Percentiles rank a stretch among this genome's conserved stretches.
These are phyloP conservation scores for Halcyon leucocephala DNA, from an alignment of 2,797 vertebrate genomes.

Conservation along the genomic window DNA sequence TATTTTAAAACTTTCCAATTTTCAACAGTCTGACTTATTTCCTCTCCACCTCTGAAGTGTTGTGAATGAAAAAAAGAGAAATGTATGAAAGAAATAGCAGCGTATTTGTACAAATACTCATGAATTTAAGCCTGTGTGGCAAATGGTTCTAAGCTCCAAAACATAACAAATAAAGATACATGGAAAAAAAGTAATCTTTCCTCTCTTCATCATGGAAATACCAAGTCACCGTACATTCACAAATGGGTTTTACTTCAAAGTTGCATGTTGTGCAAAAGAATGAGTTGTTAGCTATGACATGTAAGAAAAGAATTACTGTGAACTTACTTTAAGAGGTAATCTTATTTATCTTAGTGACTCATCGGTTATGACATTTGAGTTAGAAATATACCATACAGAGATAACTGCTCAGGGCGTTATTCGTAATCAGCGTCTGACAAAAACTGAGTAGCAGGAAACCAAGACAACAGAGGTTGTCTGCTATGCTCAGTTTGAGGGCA, in stretches of 20 bases:
- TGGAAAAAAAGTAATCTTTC: slow-evolving; percentile 53
- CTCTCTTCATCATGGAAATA: slow-evolving; percentile 45
- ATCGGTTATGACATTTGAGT: slow-evolving; percentile 42
- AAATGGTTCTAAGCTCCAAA: slow-evolving; percentile 20
- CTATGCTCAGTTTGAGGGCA: neutral
- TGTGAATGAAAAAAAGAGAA: neutral
- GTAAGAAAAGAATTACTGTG: slow-evolving; percentile 21
- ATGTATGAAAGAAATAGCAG: neutral
- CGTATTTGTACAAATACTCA: neutral
- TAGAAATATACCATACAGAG: slow-evolving; percentile 31
- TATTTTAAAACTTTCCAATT: slow-evolving; percentile 23
- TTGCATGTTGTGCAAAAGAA: neutral
- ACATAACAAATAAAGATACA: slow-evolving; percentile 1
- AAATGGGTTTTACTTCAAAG: slow-evolving; percentile 47
- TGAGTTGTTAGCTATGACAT: slow-evolving; percentile 2
- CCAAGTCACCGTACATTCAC: neutral
- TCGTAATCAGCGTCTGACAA: slow-evolving; percentile 48
- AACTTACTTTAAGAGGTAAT: slow-evolving; percentile 46
- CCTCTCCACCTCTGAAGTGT: neutral
- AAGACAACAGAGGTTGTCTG: neutral
- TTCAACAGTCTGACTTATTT: slow-evolving; percentile 20
- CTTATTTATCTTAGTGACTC: slow-evolving; percentile 56
- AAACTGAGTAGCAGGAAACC: slow-evolving; percentile 41
- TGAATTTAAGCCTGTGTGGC: neutral
- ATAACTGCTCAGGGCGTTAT: slow-evolving; percentile 27